Evolutionary conservation across 2,113 vertebrate genomes (phyloP).

Genomic region (Pavo muticus): DNA sequence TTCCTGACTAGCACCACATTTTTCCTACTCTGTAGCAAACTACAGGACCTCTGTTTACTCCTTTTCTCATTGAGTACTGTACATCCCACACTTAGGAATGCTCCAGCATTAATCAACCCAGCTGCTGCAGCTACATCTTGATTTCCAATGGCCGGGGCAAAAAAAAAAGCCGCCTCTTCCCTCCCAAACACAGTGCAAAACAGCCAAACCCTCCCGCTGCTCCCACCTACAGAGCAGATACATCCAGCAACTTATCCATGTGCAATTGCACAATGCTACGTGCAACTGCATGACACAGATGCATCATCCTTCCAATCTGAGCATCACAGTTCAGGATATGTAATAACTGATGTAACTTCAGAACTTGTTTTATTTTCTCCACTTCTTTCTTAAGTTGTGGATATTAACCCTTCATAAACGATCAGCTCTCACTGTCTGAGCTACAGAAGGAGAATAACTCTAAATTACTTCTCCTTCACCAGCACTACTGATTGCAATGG

Average conservation of each 20-base stretch:
- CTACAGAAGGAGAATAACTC: neutral
- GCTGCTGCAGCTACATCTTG: neutral
- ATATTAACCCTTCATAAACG: neutral
- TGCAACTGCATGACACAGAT: neutral
- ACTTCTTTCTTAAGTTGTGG: neutral
- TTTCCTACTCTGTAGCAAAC: neutral
- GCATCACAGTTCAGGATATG: neutral
- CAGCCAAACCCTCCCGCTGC: neutral
- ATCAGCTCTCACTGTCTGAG: neutral
- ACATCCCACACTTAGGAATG: neutral
- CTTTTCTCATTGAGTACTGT: neutral
- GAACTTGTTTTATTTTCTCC: neutral
- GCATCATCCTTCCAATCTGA: neutral
- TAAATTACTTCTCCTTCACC: neutral
- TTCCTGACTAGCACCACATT: neutral
- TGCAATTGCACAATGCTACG: accelerated
- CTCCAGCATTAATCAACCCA: neutral
- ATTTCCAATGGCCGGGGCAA: neutral
- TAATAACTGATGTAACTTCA: neutral
- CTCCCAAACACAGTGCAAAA: neutral
- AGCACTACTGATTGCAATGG: neutral
- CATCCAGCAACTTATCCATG: neutral
- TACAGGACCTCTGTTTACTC: neutral
- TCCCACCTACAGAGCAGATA: neutral
- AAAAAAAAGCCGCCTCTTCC: neutral